Percentiles rank a stretch among this genome's conserved stretches.
phyloP scores from a whole-genome alignment of 2,888 invertebrate species.

The Proisotoma minuta region DNA sequence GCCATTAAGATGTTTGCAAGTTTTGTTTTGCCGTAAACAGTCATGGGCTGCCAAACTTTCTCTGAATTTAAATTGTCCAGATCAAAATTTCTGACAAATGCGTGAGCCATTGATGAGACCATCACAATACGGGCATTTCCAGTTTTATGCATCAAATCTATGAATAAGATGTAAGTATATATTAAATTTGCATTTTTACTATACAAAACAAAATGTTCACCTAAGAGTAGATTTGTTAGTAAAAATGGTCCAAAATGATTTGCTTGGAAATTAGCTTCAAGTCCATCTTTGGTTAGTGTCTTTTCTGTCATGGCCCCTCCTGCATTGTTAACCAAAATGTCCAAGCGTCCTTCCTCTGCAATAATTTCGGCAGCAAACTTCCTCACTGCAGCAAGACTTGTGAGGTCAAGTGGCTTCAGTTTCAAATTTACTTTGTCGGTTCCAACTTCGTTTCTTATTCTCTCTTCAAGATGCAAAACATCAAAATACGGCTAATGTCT shows the following conservation, averaged over 20 bases:
- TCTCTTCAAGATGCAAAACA: too few species aligned
- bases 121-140: conserved; percentile 66
- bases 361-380: conserved; percentile 61
- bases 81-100: conserved; percentile 62
- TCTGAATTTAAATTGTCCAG: conserved; percentile 73
- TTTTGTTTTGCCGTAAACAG: conserved; percentile 72
- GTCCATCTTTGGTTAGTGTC: conserved; percentile 66
- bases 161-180: too few species aligned
- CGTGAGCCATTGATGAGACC: conserved; percentile 67
- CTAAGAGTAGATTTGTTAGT: conserved; percentile 67
- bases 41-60: conserved; percentile 60
- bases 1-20: conserved; percentile 72
- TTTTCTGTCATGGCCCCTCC: conserved; percentile 69
- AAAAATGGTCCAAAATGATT: conserved; percentile 79
- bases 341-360: conserved; percentile 59
- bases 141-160: conserved; percentile 43
- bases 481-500: too few species aligned
- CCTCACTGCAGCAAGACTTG: conserved; percentile 65
- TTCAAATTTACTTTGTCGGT: too few species aligned
- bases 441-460: too few species aligned
- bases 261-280: conserved; percentile 73
- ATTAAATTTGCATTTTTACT: too few species aligned
- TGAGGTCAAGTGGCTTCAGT: conserved; percentile 70
- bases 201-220: too few species aligned
- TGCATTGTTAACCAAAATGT: conserved; percentile 76